Evolutionary conservation across 2,888 invertebrate genomes (phyloP).

Genomic region (Stictocephala bisonia): DNA sequence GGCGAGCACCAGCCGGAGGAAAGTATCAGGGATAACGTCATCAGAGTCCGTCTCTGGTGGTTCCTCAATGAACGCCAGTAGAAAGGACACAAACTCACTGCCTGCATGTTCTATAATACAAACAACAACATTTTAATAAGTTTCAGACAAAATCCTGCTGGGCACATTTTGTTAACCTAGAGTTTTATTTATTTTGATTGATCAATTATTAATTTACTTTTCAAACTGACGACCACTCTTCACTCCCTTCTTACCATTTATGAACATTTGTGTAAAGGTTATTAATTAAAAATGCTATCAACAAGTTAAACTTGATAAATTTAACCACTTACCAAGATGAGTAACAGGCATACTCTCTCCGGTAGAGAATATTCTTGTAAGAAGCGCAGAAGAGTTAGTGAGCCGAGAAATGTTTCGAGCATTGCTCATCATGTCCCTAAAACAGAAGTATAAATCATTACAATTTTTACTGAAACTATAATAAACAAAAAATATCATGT

Average conservation of each 20-base stretch:
- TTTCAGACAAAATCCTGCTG: background rate
- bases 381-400: constrained; percentile 82
- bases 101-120: constrained; percentile 85
- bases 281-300: too few relatives aligned
- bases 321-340: constrained; percentile 85
- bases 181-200: too few relatives aligned
- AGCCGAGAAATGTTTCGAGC: constrained; percentile 82
- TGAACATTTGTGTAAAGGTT: too few relatives aligned
- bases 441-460: constrained; percentile 53
- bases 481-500: too few relatives aligned
- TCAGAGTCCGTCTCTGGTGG: constrained; percentile 84
- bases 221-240: too few relatives aligned
- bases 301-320: too few relatives aligned
- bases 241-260: too few relatives aligned
- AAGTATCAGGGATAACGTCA: constrained; percentile 86
- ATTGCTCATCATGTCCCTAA: constrained; percentile 82
- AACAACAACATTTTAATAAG: background rate
- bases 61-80: constrained; percentile 84
- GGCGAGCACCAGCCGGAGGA: constrained; percentile 85
- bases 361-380: constrained; percentile 91
- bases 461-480: background rate
- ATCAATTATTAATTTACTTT: too few relatives aligned
- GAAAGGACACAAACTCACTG: constrained; percentile 80
- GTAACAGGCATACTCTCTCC: constrained; percentile 90
- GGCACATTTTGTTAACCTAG: too few relatives aligned